phyloP scores from a whole-genome alignment of 2,888 invertebrate species.

The Pollenia amentaria region DNA sequence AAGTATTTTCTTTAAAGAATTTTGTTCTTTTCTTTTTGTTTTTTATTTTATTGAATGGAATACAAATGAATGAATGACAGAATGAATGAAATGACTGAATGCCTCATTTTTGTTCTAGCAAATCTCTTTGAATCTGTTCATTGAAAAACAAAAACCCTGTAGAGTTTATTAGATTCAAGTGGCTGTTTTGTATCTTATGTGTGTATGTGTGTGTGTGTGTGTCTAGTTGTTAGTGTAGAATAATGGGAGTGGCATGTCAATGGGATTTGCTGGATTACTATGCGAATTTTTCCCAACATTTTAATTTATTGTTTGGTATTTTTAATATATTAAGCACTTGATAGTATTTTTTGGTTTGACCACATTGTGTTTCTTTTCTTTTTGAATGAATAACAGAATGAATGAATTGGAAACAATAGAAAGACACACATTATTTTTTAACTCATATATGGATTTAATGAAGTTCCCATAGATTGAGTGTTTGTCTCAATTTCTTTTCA shows the following conservation, averaged over 20 bases:
- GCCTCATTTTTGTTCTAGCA: neutral
- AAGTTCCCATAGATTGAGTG: conserved; percentile 77
- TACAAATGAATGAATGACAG: conserved; percentile 57
- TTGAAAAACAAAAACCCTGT: conserved; percentile 32
- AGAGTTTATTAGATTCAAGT: conserved; percentile 8
- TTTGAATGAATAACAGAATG: conserved; percentile 30
- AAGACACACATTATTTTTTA: conserved; percentile 26
- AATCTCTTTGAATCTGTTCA: conserved; percentile 35
- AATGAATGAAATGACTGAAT: conserved; percentile 21
- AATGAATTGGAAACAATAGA: conserved; percentile 16
- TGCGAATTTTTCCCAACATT: conserved; percentile 63
- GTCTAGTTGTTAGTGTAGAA: neutral
- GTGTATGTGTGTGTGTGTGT: neutral
- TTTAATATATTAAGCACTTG: neutral
- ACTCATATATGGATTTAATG: conserved; percentile 79
- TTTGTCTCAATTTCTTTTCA: conserved; percentile 48
- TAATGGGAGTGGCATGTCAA: conserved; percentile 63
- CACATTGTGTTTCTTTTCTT: conserved; percentile 50
- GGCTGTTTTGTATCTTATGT: neutral
- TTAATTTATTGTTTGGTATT: conserved; percentile 53
- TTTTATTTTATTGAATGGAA: conserved; percentile 57
- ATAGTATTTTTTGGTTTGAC: conserved; percentile 41
- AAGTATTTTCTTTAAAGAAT: conserved; percentile 43
- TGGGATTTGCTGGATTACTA: conserved; percentile 62
- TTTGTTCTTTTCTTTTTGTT: conserved; percentile 28